phyloP scores from a whole-genome alignment of 1,140 invertebrate genomes.

The Pectinophora gossypiella region DNA sequence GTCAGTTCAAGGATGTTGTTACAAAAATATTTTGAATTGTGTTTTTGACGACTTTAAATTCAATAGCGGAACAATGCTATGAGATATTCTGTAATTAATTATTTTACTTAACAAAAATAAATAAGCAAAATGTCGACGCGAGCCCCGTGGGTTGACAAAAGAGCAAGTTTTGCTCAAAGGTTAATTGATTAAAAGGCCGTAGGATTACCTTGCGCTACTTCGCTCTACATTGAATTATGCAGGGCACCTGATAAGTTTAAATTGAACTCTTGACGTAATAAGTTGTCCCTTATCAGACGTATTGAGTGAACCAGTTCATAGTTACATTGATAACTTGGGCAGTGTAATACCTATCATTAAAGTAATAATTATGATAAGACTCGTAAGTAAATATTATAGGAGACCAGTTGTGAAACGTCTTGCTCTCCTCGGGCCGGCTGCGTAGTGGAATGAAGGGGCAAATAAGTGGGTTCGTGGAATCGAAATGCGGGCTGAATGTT shows the following conservation, averaged over 20 bases:
- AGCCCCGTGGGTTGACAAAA: slow-evolving; percentile 11
- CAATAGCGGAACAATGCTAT: neutral
- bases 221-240: slow-evolving; percentile 8
- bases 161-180: slow-evolving; percentile 15
- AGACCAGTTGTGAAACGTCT: neutral
- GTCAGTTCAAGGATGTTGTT: slow-evolving; percentile 35
- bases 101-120: neutral
- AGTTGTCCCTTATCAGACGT: neutral
- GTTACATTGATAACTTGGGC: neutral
- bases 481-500: neutral
- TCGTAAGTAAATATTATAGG: neutral
- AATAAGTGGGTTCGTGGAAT: neutral
- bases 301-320: neutral
- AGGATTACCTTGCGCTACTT: slow-evolving; percentile 22
- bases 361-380: neutral
- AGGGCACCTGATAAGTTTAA: neutral
- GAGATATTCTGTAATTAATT: neutral
- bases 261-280: neutral
- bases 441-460: too few relatives aligned
- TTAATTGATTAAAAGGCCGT: slow-evolving; percentile 23
- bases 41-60: slow-evolving; percentile 3
- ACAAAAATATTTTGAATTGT: slow-evolving; percentile 36
- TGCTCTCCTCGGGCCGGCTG: too few relatives aligned
- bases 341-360: too few relatives aligned
- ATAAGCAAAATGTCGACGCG: neutral